phyloP scores from a whole-genome alignment of 1,140 invertebrate genomes.

The Camponotus vicinus region DNA sequence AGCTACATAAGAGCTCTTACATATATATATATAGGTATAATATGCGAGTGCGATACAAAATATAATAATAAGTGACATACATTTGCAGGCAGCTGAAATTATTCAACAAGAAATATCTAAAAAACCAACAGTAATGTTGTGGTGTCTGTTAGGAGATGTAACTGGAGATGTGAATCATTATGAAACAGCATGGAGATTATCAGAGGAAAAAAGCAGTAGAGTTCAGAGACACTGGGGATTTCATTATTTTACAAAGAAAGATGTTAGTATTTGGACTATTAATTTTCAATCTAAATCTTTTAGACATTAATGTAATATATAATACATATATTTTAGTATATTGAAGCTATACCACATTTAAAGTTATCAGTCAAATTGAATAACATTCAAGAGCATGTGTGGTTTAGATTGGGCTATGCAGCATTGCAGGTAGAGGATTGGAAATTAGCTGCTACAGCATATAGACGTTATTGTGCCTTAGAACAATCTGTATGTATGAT shows the following conservation, averaged over 20 bases:
- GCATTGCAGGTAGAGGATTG: constrained; percentile 93
- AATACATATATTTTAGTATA: constrained; percentile 87
- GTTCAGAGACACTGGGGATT: constrained; percentile 94
- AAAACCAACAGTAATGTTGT: constrained; percentile 94
- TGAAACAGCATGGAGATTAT: constrained; percentile 96
- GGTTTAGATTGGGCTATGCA: constrained; percentile 95
- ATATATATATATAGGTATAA: constrained; percentile 36
- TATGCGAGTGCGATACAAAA: neutral
- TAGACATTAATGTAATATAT: constrained; percentile 3
- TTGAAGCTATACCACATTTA: constrained; percentile 92
- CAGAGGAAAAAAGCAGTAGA: constrained; percentile 91
- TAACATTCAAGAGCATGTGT: constrained; percentile 93
- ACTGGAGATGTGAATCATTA: constrained; percentile 91
- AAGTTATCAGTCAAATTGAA: constrained; percentile 94
- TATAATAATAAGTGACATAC: constrained; percentile 23
- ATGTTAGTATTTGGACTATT: constrained; percentile 76
- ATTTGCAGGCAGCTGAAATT: constrained; percentile 93
- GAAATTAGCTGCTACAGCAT: constrained; percentile 93
- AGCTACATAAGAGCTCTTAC: constrained; percentile 1
- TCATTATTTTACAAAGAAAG: constrained; percentile 91
- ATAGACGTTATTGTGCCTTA: constrained; percentile 94
- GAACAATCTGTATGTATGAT: constrained; percentile 90
- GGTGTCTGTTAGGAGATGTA: constrained; percentile 96
- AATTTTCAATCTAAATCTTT: constrained; percentile 61
- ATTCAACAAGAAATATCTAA: constrained; percentile 93